Evolutionary conservation across 92 coral and sea anemone genomes (phyloP).

Genomic region (Epizoanthus ramosus): DNA sequence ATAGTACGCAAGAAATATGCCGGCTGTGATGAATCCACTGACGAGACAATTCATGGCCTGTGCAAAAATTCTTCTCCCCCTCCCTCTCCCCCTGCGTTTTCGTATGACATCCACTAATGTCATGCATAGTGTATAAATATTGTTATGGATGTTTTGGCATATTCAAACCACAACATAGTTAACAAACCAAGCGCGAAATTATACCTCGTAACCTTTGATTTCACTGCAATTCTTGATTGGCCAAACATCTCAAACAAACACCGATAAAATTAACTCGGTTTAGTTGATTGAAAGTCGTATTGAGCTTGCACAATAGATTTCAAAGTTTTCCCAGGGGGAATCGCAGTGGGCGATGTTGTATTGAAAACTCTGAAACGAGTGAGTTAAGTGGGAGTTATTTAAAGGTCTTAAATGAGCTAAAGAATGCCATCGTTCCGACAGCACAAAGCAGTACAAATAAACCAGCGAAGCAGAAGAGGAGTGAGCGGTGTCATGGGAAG

Average conservation of each 20-base stretch:
- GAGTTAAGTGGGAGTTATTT: constrained; percentile 24
- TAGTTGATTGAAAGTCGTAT: background rate
- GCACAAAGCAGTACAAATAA: constrained; percentile 19
- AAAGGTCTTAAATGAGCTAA: constrained; percentile 25
- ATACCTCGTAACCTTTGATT: background rate
- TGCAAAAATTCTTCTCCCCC: background rate
- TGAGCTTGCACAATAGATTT: background rate
- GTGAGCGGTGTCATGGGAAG: constrained; percentile 48
- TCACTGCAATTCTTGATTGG: constrained; percentile 4
- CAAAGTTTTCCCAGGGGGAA: constrained; percentile 9
- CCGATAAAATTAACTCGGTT: background rate
- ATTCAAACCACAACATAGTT: background rate
- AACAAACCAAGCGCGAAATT: constrained; percentile 21
- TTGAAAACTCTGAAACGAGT: constrained; percentile 20
- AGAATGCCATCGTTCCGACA: constrained; percentile 46
- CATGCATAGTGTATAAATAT: background rate
- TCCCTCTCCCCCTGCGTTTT: background rate
- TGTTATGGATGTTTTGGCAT: background rate
- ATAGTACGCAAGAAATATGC: no score
- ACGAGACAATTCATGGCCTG: background rate
- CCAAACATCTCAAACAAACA: constrained; percentile 14
- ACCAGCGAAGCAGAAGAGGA: constrained; percentile 7
- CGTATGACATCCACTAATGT: background rate
- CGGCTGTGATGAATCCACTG: no score
- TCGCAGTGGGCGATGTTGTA: constrained; percentile 5